phyloP scores from a whole-genome alignment of 2,113 vertebrate species.

The Apodemus speciosus region DNA sequence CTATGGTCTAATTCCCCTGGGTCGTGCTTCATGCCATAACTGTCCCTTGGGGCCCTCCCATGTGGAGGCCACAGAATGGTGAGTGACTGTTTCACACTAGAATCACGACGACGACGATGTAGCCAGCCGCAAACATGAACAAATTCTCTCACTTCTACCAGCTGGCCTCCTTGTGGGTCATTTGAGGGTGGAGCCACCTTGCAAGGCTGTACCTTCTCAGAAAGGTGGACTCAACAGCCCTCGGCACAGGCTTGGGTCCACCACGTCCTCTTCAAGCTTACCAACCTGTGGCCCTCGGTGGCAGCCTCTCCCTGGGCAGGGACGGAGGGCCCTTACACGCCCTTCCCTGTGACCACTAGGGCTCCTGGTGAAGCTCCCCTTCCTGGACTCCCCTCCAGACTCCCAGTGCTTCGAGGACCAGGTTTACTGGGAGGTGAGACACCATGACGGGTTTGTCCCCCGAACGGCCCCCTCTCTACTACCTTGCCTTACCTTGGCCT shows the following conservation, averaged over 20 bases:
- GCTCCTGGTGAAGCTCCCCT: slow-evolving; percentile 86
- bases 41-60: not conserved
- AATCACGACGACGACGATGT: not conserved
- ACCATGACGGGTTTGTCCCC: too few relatives aligned
- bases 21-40: not conserved
- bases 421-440: slow-evolving; percentile 91
- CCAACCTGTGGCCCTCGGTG: not conserved
- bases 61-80: not conserved
- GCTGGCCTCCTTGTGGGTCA: not conserved
- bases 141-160: not conserved
- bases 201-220: not conserved
- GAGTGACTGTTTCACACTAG: not conserved
- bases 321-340: not conserved
- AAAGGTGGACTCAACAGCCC: not conserved
- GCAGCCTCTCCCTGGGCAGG: not conserved
- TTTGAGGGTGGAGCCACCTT: not conserved
- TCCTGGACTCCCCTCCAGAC: slow-evolving; percentile 84
- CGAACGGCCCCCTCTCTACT: too few relatives aligned
- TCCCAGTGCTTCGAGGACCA: slow-evolving; percentile 84
- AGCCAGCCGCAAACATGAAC: not conserved
- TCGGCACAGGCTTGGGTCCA: not conserved
- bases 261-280: not conserved
- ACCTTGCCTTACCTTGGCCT: not conserved
- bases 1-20: not conserved
- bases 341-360: slow-evolving; percentile 82